Conservation (phyloP, 2,888 invertebrate genomes). For the Barypeithes pellucidus region DNA sequence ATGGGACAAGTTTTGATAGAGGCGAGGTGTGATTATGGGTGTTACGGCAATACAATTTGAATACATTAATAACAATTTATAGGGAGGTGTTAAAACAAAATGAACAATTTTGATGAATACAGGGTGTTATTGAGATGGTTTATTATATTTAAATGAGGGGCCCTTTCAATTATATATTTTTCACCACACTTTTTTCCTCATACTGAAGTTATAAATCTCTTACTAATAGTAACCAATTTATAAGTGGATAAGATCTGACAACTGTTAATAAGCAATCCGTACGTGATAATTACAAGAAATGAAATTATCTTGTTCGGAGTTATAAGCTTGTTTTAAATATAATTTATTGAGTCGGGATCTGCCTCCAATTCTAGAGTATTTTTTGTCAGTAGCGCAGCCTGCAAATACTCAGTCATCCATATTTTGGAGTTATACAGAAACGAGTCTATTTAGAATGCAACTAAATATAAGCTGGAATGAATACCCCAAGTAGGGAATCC, state of each 20-base stretch:
- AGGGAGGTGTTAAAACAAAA: not conserved
- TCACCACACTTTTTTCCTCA: not conserved
- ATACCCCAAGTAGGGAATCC: no score
- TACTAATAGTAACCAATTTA: conserved; percentile 20
- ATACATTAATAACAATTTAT: conserved; percentile 22
- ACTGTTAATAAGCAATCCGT: conserved; percentile 27
- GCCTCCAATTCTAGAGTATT: conserved; percentile 8
- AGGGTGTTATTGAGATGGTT: no score
- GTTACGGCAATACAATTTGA: conserved; percentile 25
- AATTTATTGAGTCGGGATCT: conserved; percentile 32
- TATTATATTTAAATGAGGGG: no score
- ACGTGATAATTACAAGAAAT: conserved; percentile 34
- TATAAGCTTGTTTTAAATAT: conserved; percentile 36
- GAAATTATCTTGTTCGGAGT: conserved; percentile 36
- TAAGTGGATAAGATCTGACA: conserved; percentile 36
- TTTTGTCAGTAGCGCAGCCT: conserved; percentile 14
- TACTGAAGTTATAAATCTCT: not conserved
- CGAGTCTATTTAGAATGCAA: no score
- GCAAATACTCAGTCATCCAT: no score
- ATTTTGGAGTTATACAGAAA: no score
- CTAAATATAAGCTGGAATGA: no score
- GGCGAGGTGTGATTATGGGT: conserved; percentile 23
- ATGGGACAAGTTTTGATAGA: conserved; percentile 33
- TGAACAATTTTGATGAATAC: no score
- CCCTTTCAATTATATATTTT: no score